phyloP scores from a whole-genome alignment of 2,797 vertebrate species.

The Columba guinea region DNA sequence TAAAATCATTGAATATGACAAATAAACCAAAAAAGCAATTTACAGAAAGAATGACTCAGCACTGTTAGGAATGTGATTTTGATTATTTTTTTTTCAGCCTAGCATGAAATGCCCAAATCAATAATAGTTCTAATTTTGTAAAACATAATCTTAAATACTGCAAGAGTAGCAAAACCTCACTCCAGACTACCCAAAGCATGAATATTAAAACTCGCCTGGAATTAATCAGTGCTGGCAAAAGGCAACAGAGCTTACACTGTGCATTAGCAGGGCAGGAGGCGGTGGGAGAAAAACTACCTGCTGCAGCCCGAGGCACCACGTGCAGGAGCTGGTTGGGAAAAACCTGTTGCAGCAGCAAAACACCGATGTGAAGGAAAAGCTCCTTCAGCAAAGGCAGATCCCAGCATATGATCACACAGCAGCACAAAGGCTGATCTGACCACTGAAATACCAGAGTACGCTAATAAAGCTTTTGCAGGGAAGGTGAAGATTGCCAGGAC shows the following conservation, averaged over 20 bases:
- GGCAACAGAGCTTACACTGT: not conserved
- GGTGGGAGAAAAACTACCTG: not conserved
- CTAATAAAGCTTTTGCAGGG: not conserved
- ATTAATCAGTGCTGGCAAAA: slow-evolving; percentile 50
- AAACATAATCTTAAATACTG: slow-evolving; percentile 63
- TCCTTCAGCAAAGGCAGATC: fast-evolving
- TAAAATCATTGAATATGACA: slow-evolving; percentile 61
- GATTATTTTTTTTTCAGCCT: not conserved
- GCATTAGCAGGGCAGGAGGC: not conserved
- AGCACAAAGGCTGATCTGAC: not conserved
- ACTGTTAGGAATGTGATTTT: slow-evolving; percentile 4
- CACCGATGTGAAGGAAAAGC: not conserved
- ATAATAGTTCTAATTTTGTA: slow-evolving; percentile 62
- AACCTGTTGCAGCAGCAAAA: not conserved
- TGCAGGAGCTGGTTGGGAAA: not conserved
- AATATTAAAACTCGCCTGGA: slow-evolving; percentile 45
- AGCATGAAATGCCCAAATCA: slow-evolving; percentile 61
- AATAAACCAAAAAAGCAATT: slow-evolving; percentile 59
- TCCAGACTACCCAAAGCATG: slow-evolving; percentile 27
- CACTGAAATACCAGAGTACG: not conserved
- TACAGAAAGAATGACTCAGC: slow-evolving; percentile 54
- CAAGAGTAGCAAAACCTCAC: slow-evolving; percentile 45
- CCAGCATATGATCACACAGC: not conserved
- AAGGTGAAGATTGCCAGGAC: not conserved
- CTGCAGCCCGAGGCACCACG: not conserved